Evolutionary conservation across 2,113 vertebrate species (phyloP).

Genomic region (Gnathochromis pfefferi): DNA sequence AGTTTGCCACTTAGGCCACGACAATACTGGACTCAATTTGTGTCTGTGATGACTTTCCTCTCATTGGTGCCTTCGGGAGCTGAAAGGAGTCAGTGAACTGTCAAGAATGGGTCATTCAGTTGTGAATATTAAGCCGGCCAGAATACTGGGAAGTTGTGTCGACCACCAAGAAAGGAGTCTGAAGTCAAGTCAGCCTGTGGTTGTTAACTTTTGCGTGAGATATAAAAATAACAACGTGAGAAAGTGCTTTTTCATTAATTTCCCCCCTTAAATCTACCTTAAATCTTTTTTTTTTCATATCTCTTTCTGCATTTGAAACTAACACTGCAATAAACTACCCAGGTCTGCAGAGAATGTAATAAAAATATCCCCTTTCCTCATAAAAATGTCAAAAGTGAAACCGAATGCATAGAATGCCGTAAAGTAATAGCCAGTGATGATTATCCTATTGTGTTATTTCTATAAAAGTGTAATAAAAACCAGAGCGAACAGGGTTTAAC

Average conservation of each 20-base stretch:
- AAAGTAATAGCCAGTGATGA: neutral
- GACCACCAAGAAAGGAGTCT: neutral
- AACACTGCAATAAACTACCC: neutral
- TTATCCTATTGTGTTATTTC: neutral
- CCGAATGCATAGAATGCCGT: neutral
- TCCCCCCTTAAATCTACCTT: neutral
- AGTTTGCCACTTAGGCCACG: conserved; percentile 4
- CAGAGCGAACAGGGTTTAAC: neutral
- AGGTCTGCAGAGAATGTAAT: neutral
- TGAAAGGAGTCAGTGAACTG: conserved; percentile 66
- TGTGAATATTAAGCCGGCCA: conserved; percentile 60
- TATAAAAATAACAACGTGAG: neutral
- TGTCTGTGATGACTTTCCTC: conserved; percentile 33
- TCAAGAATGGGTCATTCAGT: conserved; percentile 63
- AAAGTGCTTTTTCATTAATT: neutral
- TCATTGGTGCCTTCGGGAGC: conserved; percentile 21
- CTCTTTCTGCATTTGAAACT: neutral
- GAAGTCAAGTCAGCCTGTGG: neutral
- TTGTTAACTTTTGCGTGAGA: neutral
- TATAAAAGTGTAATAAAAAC: neutral
- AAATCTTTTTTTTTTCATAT: neutral
- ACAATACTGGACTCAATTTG: conserved; percentile 21
- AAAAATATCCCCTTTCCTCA: neutral
- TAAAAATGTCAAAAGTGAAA: neutral
- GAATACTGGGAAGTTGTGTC: conserved; percentile 26